Conservation (phyloP, 2,888 invertebrate species). For the Synanthedon tipuliformis region DNA sequence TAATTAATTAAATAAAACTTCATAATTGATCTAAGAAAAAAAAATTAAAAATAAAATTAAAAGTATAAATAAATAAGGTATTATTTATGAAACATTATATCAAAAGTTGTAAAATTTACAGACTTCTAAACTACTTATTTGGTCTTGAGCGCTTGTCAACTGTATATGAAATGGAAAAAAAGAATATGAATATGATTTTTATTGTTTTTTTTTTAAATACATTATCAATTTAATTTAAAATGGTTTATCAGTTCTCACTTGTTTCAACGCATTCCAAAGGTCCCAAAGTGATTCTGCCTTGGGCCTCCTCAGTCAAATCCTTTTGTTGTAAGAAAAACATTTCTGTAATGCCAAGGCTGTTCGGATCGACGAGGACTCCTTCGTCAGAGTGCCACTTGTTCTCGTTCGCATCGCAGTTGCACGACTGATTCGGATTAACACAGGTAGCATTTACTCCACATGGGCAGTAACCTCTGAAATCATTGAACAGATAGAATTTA, state of each 20-base stretch:
- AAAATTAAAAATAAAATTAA: too few species aligned
- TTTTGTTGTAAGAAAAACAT: slow-evolving; percentile 92
- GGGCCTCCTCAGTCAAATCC: slow-evolving; percentile 83
- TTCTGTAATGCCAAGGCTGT: slow-evolving; percentile 88
- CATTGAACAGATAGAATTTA: not conserved
- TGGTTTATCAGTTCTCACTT: slow-evolving; percentile 69
- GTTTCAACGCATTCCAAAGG: slow-evolving; percentile 95
- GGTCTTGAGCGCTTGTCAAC: too few species aligned
- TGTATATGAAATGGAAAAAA: too few species aligned
- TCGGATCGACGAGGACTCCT: slow-evolving; percentile 83
- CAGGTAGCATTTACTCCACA: slow-evolving; percentile 85
- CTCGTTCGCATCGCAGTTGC: slow-evolving; percentile 91
- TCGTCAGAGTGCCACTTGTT: slow-evolving; percentile 91
- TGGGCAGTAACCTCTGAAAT: slow-evolving; percentile 76
- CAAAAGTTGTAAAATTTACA: too few species aligned
- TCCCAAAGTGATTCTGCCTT: slow-evolving; percentile 88
- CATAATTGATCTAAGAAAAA: too few species aligned
- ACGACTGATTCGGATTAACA: slow-evolving; percentile 82
- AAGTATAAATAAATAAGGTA: too few species aligned
- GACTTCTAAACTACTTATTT: too few species aligned
- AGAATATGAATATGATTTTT: too few species aligned
- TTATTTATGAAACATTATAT: too few species aligned
- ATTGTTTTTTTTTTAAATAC: too few species aligned
- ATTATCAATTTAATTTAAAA: too few species aligned
- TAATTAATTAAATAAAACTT: too few species aligned